Evolutionary conservation across 2,888 invertebrate species (phyloP).

Genomic region (Pandemis heparana): DNA sequence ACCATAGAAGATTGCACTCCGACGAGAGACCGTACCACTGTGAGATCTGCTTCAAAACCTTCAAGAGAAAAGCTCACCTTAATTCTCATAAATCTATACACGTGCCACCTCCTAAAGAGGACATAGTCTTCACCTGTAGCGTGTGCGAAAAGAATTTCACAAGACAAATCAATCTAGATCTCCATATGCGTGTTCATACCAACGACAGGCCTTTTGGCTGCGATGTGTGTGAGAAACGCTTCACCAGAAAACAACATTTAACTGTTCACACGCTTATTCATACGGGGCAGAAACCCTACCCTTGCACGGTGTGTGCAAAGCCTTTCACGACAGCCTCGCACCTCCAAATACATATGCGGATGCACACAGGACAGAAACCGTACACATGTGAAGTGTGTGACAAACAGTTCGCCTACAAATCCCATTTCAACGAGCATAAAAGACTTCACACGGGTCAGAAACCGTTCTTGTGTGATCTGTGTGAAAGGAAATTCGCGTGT

Average conservation of each 20-base stretch:
- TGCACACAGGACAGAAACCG: constrained; percentile 35
- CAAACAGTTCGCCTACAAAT: constrained; percentile 31
- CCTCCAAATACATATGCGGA: constrained; percentile 19
- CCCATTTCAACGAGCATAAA: constrained; percentile 20
- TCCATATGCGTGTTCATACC: constrained; percentile 5
- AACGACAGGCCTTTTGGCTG: background rate
- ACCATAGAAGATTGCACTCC: background rate
- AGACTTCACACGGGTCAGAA: constrained; percentile 30
- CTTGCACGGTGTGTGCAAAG: constrained; percentile 2
- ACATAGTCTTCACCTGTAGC: background rate
- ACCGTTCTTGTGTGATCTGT: constrained; percentile 22
- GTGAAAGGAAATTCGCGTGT: constrained; percentile 20
- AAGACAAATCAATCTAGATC: constrained; percentile 2
- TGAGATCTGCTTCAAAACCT: background rate
- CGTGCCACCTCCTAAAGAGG: background rate
- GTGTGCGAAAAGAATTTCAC: constrained; percentile 2
- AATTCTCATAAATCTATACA: background rate
- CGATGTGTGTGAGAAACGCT: constrained; percentile 5
- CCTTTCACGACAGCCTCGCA: constrained; percentile 1
- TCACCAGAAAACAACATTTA: constrained; percentile 10
- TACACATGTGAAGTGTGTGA: constrained; percentile 26
- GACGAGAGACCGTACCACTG: background rate
- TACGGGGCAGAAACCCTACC: background rate
- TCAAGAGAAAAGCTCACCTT: background rate
- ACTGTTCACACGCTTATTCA: background rate